These are phyloP conservation scores for Nudaria mundana DNA, from an alignment of 2,888 invertebrate species.

Conservation along the genomic window DNA sequence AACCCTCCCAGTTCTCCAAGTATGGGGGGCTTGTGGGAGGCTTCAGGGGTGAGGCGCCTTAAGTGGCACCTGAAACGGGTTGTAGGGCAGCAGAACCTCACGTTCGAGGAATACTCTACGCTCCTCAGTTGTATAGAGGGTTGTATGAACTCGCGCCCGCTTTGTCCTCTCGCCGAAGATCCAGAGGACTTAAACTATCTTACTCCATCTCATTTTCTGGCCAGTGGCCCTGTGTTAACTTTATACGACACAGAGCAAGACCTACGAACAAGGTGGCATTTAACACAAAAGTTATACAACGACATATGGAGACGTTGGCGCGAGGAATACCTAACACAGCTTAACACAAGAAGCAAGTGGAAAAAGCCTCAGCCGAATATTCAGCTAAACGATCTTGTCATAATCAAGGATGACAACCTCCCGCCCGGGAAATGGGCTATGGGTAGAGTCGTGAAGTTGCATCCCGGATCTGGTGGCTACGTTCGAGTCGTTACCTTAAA, in stretches of 20 bases:
- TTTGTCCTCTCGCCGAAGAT: constrained; percentile 23
- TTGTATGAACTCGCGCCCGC: constrained; percentile 24
- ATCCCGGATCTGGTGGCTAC: no score
- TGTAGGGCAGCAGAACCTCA: neutral
- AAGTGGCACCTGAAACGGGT: neutral
- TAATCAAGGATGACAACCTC: neutral
- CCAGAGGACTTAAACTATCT: constrained; percentile 2
- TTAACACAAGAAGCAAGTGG: constrained; percentile 1
- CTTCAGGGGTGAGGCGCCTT: neutral
- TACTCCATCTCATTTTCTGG: constrained; percentile 26
- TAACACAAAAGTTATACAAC: neutral
- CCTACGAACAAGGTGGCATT: neutral
- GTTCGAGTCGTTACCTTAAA: no score
- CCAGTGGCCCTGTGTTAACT: neutral
- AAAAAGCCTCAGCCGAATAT: neutral
- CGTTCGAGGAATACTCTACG: constrained; percentile 21
- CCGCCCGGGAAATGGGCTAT: no score
- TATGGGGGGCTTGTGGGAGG: neutral
- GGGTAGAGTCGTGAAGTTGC: no score
- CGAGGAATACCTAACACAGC: neutral
- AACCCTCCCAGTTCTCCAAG: neutral
- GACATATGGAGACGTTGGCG: constrained; percentile 1
- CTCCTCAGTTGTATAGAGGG: constrained; percentile 26
- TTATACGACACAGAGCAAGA: neutral
- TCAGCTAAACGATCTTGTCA: neutral